Conservation (phyloP, 2,797 vertebrate species). For the Phyllotis vaccarum region DNA sequence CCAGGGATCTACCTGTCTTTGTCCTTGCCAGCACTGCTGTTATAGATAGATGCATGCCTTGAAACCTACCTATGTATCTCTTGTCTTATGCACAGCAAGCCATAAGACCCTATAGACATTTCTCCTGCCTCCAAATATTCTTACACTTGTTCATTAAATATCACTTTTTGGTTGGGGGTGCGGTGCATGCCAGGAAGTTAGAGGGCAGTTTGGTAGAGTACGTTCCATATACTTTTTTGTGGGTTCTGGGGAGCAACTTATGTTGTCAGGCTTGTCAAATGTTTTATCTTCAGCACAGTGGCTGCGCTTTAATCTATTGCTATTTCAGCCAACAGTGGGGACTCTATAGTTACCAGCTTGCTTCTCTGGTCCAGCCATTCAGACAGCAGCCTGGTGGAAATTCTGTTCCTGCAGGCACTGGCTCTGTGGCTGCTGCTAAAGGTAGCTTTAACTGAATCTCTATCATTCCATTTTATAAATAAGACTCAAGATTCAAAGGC, state of each 20-base stretch:
- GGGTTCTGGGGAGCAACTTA: not conserved
- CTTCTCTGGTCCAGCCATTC: not conserved
- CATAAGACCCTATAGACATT: fast-evolving
- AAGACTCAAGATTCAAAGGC: not conserved
- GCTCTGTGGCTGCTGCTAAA: not conserved
- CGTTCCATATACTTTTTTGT: not conserved
- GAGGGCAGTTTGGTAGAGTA: no score
- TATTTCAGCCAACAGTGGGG: not conserved
- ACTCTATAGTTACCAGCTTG: not conserved
- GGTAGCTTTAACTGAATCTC: not conserved
- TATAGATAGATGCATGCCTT: not conserved
- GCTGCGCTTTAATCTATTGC: not conserved
- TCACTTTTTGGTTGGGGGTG: not conserved
- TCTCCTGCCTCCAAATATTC: not conserved
- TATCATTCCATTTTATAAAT: not conserved
- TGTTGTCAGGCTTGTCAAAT: not conserved
- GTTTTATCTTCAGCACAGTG: not conserved
- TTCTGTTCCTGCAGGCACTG: not conserved
- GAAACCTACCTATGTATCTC: fast-evolving
- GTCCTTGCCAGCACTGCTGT: not conserved
- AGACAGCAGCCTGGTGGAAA: not conserved
- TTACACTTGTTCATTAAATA: not conserved
- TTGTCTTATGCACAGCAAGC: not conserved
- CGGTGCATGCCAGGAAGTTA: not conserved
- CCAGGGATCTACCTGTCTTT: not conserved